Percentiles rank a stretch among this genome's conserved stretches.
Evolutionary conservation across 2,113 vertebrate genomes (phyloP).

Genomic region (Atrichornis clamosus): DNA sequence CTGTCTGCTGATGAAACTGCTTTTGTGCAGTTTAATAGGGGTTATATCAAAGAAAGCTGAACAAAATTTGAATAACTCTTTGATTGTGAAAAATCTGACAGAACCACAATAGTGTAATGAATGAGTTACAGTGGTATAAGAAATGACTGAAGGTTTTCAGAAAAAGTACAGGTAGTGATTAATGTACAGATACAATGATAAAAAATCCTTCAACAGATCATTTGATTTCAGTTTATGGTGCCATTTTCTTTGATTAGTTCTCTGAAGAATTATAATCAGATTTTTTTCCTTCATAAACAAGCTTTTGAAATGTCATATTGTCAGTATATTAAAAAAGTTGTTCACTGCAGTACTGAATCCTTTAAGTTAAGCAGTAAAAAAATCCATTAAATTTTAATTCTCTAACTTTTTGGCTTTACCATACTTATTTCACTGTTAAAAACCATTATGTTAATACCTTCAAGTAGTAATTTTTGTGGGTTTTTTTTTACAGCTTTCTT

Average conservation of each 20-base stretch:
- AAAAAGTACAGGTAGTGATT: neutral
- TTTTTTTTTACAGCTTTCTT: neutral
- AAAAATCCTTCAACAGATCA: neutral
- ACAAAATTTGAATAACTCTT: constrained; percentile 36
- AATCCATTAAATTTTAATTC: neutral
- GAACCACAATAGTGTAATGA: neutral
- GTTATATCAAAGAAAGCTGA: neutral
- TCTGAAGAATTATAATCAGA: neutral
- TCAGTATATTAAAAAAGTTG: neutral
- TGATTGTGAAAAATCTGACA: constrained; percentile 4
- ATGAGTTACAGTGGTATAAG: constrained; percentile 1
- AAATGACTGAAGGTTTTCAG: constrained; percentile 15
- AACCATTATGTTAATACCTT: neutral
- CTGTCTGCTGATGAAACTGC: neutral
- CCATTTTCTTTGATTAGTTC: constrained; percentile 41
- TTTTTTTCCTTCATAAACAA: constrained; percentile 30
- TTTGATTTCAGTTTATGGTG: neutral
- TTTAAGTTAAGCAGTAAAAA: neutral
- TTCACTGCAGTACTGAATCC: neutral
- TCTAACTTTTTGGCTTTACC: neutral
- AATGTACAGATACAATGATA: constrained; percentile 14
- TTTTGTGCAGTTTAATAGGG: neutral
- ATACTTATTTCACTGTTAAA: neutral
- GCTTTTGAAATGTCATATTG: constrained; percentile 18
- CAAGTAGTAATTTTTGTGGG: neutral